phyloP scores from a whole-genome alignment of 2,888 invertebrate species.

The Phaonia tiefii region DNA sequence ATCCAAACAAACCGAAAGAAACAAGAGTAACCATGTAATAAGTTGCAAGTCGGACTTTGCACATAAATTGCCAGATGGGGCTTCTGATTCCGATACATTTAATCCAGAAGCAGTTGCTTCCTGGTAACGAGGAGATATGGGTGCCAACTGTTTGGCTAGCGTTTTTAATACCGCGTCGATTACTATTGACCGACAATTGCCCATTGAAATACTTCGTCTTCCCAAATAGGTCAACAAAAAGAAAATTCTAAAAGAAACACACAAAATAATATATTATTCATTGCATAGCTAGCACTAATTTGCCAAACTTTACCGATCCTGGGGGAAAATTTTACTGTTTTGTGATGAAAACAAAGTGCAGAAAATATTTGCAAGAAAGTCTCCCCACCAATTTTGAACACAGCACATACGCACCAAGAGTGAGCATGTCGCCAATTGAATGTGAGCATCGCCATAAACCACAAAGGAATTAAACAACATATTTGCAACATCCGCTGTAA shows the following conservation, averaged over 20 bases:
- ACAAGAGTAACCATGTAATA: constrained; percentile 89
- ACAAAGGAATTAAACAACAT: constrained; percentile 87
- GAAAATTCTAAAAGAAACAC: constrained; percentile 85
- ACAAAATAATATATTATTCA: too few species aligned
- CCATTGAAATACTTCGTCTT: constrained; percentile 87
- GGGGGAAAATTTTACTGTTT: constrained; percentile 89
- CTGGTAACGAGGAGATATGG: constrained; percentile 80
- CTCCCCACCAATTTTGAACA: constrained; percentile 93
- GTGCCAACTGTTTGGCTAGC: constrained; percentile 83
- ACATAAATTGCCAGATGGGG: constrained; percentile 75
- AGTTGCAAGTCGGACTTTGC: constrained; percentile 84
- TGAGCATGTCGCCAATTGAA: constrained; percentile 89
- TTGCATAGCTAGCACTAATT: too few species aligned
- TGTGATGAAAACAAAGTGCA: constrained; percentile 89
- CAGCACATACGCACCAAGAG: constrained; percentile 88
- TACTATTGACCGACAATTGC: constrained; percentile 83
- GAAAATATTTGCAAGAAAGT: constrained; percentile 91
- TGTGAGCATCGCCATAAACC: constrained; percentile 88
- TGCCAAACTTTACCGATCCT: constrained; percentile 89
- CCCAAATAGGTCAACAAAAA: constrained; percentile 93
- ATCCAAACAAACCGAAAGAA: constrained; percentile 87
- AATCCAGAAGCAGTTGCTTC: constrained; percentile 70
- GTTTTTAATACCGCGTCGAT: constrained; percentile 84
- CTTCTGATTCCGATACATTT: constrained; percentile 48
- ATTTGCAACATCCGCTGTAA: constrained; percentile 82